A percentile compares a stretch with the other conserved stretches of the same genome.
phyloP scores from a whole-genome alignment of 1,140 invertebrate genomes.

The Oncopodura yosiiana region DNA sequence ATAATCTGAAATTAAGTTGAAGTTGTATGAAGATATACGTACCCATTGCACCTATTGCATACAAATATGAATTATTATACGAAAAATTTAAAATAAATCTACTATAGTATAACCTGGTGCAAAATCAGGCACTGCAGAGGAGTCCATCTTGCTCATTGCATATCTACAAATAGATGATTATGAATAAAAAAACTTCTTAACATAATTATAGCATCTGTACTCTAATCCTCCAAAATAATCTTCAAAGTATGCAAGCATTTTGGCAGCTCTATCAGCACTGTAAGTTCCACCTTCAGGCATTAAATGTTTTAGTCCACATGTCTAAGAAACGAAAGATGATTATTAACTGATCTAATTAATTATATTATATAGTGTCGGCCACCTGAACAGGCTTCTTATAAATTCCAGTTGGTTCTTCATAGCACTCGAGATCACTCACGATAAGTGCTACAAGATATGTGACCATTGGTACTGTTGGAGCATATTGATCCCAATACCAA shows the following conservation, averaged over 20 bases:
- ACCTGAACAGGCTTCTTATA: slow-evolving; percentile 13
- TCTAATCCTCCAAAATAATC: slow-evolving; percentile 78
- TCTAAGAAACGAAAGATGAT: too few relatives aligned
- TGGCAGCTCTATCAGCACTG: slow-evolving; percentile 41
- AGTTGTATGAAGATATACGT: too few relatives aligned
- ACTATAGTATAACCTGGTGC: too few relatives aligned
- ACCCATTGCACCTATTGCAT: too few relatives aligned
- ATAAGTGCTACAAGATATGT: slow-evolving; percentile 51
- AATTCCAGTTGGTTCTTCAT: neutral
- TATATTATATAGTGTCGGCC: neutral
- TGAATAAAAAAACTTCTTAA: too few relatives aligned
- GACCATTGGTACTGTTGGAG: slow-evolving; percentile 45
- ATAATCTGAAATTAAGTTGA: too few relatives aligned
- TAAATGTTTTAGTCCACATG: slow-evolving; percentile 64
- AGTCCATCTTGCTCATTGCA: too few relatives aligned
- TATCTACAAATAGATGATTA: too few relatives aligned
- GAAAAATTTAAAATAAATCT: too few relatives aligned
- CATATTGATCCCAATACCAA: slow-evolving; percentile 41
- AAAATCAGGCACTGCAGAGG: too few relatives aligned
- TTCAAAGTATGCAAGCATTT: slow-evolving; percentile 69
- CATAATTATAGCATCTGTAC: too few relatives aligned
- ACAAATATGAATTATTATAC: too few relatives aligned
- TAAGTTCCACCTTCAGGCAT: slow-evolving; percentile 54
- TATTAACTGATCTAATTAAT: slow-evolving; percentile 1
- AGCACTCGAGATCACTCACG: slow-evolving; percentile 43